Conservation (phyloP, 2,888 invertebrate genomes). For the Archaeoteleia sp. region DNA sequence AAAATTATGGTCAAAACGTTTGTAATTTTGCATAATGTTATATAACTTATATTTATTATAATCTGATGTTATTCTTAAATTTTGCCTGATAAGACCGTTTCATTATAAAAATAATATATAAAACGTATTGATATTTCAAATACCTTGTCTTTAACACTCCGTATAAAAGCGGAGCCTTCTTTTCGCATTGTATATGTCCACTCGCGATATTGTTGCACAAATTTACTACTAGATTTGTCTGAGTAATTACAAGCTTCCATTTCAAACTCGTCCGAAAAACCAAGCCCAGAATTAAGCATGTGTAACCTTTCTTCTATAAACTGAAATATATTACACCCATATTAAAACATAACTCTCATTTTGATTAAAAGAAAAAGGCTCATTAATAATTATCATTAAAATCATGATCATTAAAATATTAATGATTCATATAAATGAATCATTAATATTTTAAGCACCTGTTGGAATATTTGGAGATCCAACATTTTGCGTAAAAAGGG, state of each 20-base stretch:
- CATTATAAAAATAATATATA: conserved; percentile 33
- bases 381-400: too few relatives aligned
- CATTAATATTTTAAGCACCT: conserved; percentile 76
- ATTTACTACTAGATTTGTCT: conserved; percentile 80
- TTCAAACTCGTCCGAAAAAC: conserved; percentile 97
- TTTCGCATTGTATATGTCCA: conserved; percentile 87
- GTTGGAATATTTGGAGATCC: conserved; percentile 95
- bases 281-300: conserved; percentile 93
- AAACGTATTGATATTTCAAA: conserved; percentile 29
- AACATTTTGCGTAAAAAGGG: conserved; percentile 93
- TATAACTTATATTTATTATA: too few relatives aligned
- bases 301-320: conserved; percentile 96
- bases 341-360: too few relatives aligned
- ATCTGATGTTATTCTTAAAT: too few relatives aligned
- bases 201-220: conserved; percentile 85
- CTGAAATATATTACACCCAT: too few relatives aligned
- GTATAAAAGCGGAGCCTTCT: conserved; percentile 89
- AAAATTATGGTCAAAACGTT: too few relatives aligned
- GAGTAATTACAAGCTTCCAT: conserved; percentile 86
- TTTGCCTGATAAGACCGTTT: too few relatives aligned
- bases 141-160: conserved; percentile 92
- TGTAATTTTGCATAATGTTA: conserved; percentile 52
- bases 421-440: too few relatives aligned
- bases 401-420: too few relatives aligned
- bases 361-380: too few relatives aligned